phyloP scores from a whole-genome alignment of 2,113 vertebrate species.

The Carassius carassius region DNA sequence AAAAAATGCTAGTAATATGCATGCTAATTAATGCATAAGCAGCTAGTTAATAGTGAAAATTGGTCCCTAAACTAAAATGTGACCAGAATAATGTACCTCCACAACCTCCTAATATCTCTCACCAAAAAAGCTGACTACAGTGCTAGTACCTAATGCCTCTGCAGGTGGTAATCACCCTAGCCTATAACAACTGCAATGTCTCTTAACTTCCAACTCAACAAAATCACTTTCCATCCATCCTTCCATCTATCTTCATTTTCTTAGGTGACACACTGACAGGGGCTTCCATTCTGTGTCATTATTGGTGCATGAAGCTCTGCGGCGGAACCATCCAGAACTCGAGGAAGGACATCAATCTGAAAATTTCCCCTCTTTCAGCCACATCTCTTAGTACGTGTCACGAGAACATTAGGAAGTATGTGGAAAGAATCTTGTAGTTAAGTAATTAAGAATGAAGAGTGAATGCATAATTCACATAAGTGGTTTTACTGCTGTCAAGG shows the following conservation, averaged over 20 bases:
- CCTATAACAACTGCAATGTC: slow-evolving; percentile 69
- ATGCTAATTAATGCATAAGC: too few species aligned
- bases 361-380: slow-evolving; percentile 66
- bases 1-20: too few species aligned
- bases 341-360: slow-evolving; percentile 77
- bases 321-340: slow-evolving; percentile 73
- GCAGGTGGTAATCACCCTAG: slow-evolving; percentile 61
- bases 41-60: too few species aligned
- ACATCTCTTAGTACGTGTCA: slow-evolving; percentile 62
- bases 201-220: slow-evolving; percentile 72
- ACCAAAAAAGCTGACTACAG: slow-evolving; percentile 23
- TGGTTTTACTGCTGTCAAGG: slow-evolving; percentile 36
- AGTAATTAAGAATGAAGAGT: slow-evolving; percentile 68
- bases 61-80: too few species aligned
- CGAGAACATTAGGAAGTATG: slow-evolving; percentile 59
- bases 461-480: slow-evolving; percentile 52
- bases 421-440: slow-evolving; percentile 36
- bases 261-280: slow-evolving; percentile 72
- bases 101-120: neutral
- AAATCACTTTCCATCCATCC: slow-evolving; percentile 75
- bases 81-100: neutral
- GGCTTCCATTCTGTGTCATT: slow-evolving; percentile 82
- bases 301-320: slow-evolving; percentile 75
- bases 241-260: slow-evolving; percentile 78
- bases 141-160: slow-evolving; percentile 41